Base-by-base conservation (phyloP, 2,888 invertebrate genomes). In the Tridacna crocea region DNA sequence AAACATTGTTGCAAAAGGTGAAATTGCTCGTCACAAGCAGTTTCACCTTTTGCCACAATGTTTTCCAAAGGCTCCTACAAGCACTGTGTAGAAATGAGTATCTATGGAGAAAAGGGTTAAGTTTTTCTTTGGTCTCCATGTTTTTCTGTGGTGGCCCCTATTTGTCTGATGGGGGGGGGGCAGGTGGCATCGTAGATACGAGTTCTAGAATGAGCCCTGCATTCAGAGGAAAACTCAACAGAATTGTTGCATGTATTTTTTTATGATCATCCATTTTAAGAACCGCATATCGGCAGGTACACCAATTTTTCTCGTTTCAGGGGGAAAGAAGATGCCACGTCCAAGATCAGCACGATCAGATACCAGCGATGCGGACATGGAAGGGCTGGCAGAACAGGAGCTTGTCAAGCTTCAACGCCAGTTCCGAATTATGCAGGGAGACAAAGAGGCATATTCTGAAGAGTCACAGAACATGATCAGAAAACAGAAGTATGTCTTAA, bases 341-440 rank as follows among this genome's bases (percentile, higher is more conserved):
- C 90, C 92, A 74, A 80, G 91, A 63, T 93, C 93, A 80, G 92
- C 93, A 0, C 84, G 91, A 60, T 93, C 93, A 10, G 94, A 94
- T 81, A 88, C 83, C 74, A 94, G 92, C 78, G 94, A 94, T 89
- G 91, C 88, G 0, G 93, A 93, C 78, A 89, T 92, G 85, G 94
- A 94, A 77, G 93, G 93, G 0, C 72, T 92, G 77, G 91, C 90
- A n/a, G 92, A 92, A 91, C 96, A 96, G 80, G 97, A 98, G 93
- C 95, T 97, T 90, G 95, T 96, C 24, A 96, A 97, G 85, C 94
- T 98, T 63, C 97, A 97, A 89, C 95, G 97, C 91, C 97, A 97
- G 95, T 97, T 96, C 93, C 95, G 97, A 24, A 96, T 97, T 88
- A 97, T 97, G 97, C 97, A 98, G 93, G 96, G 96, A 82, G 97